Evolutionary conservation across 1,140 invertebrate genomes (phyloP), one percentile per base, ranked within the genome.

Genomic region (Drosophila saltans): DNA sequence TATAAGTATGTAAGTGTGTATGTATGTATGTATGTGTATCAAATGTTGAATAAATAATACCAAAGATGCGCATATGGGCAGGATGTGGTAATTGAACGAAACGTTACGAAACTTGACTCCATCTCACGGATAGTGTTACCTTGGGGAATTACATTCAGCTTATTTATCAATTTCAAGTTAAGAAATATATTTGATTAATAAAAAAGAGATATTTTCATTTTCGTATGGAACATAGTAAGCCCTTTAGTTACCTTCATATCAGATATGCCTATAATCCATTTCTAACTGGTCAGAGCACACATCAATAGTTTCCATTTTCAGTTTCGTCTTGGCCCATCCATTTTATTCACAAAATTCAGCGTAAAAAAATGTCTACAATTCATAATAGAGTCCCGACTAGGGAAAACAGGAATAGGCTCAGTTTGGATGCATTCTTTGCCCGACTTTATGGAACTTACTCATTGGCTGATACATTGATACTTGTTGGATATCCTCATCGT

Each of bases 1-100:
- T 70, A 78, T 76, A 52, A 72, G 48, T 71, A 30, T 30, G 4
- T 30, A 30, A 3, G 4, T 30, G 28, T 30, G 4, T 45, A 45
- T 16, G 6, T 45, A 21, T 48, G 28, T 21, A 26, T 52, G 3
- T 52, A 36, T 36, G 6, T 36, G 6, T 36, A 52, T 52, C 21
- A 7, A 7, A 9, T 52, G 21, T 10, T 52, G 45, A 52, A 52
- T 52, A 52, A 52, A 24, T 52, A 9, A 52, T 16, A n/a, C 41
- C 41, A 43, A n/a, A 43, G 41, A 43, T 52, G 21, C 21, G 6
- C 33, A 36, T 36, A 36, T 36, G 33, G 45, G 8, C 45, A 52
- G 45, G 21, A 52, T 10, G 45, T 26, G 45, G 45, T 52, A 52
- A 52, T 52, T 52, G 45, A 52, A 52, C 45, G 45, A 52, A 26